Evolutionary conservation across 2,113 vertebrate species (phyloP).

Genomic region (Lophochroa leadbeateri): DNA sequence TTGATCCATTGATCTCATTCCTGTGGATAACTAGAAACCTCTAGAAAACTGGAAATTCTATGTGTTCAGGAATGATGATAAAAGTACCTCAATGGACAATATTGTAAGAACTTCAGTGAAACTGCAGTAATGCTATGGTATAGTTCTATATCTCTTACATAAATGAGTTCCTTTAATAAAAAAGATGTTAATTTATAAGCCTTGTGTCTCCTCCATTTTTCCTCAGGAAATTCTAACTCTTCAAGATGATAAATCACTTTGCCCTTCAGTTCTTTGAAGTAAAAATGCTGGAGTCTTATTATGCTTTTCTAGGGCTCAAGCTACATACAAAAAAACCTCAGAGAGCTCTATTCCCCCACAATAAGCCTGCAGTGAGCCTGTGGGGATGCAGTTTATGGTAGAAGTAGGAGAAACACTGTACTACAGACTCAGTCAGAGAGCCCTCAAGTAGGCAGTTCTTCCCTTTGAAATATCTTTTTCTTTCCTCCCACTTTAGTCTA

Average conservation of each 20-base stretch:
- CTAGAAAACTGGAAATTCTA: not conserved
- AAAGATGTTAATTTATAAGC: not conserved
- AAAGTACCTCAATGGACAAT: not conserved
- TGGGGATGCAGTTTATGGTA: not conserved
- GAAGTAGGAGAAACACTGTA: not conserved
- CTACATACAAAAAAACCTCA: not conserved
- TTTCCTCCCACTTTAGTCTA: not conserved
- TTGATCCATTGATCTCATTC: not conserved
- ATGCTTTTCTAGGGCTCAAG: not conserved
- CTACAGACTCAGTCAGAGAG: not conserved
- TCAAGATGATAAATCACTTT: not conserved
- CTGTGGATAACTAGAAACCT: not conserved
- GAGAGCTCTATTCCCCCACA: not conserved
- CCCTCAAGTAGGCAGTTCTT: not conserved
- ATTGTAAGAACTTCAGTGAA: not conserved
- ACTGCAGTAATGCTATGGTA: not conserved
- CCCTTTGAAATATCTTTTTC: conserved; percentile 30
- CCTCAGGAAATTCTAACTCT: not conserved
- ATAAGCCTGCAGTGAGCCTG: not conserved
- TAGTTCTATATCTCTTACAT: not conserved
- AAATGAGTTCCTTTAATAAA: not conserved
- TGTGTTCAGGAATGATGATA: not conserved
- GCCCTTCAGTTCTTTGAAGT: not conserved
- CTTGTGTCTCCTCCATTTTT: not conserved
- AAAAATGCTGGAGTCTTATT: not conserved